phyloP scores from a whole-genome alignment of 2,888 invertebrate species.

The Leptopilina syphax region DNA sequence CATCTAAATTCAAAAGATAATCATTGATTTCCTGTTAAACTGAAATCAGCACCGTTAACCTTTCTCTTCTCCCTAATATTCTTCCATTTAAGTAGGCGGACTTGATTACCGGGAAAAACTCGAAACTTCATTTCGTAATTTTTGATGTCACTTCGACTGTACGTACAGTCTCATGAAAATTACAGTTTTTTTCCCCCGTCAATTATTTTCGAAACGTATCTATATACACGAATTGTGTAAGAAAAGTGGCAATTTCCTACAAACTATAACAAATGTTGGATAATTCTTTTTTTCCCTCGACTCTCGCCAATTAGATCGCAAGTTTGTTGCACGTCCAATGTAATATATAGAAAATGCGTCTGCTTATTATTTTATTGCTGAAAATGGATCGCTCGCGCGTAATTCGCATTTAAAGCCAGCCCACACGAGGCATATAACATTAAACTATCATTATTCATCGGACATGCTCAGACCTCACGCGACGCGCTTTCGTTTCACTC shows the following conservation, averaged over 20 bases:
- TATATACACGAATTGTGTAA: not conserved
- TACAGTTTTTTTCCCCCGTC: not conserved
- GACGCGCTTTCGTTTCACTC: slow-evolving; percentile 57
- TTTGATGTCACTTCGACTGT: not conserved
- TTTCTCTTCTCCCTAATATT: slow-evolving; percentile 27
- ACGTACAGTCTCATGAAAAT: not conserved
- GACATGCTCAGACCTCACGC: slow-evolving; percentile 60
- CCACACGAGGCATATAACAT: slow-evolving; percentile 54
- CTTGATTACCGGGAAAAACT: slow-evolving; percentile 31
- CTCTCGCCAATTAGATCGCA: not conserved
- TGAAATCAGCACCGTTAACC: slow-evolving; percentile 17
- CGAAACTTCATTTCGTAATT: slow-evolving; percentile 21
- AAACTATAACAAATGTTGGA: not conserved
- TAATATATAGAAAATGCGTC: slow-evolving; percentile 22
- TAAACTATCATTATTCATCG: slow-evolving; percentile 60
- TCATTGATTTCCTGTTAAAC: slow-evolving; percentile 13
- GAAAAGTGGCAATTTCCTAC: slow-evolving; percentile 24
- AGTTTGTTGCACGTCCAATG: not conserved
- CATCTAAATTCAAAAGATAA: slow-evolving; percentile 16
- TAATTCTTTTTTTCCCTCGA: not conserved
- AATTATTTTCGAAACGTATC: too few species aligned
- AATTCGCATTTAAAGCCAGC: slow-evolving; percentile 57
- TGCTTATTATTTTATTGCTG: slow-evolving; percentile 48
- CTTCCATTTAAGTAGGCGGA: slow-evolving; percentile 32
- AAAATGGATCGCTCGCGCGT: slow-evolving; percentile 53